Conservation (phyloP, 1,140 invertebrate species). For the Vollenhovia emeryi region DNA sequence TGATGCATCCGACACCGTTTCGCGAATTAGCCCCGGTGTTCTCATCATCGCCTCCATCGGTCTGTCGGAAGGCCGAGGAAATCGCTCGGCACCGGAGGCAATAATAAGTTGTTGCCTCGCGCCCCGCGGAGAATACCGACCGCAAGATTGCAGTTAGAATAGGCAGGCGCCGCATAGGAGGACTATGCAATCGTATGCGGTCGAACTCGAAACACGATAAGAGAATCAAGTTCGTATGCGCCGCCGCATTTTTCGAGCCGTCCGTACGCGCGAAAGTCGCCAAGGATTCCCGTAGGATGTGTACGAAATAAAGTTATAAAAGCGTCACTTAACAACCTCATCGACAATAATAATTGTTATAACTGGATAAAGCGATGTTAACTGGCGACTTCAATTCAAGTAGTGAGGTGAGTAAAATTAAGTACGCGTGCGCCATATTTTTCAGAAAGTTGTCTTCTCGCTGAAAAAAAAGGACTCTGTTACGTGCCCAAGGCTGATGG, state of each 20-base stretch:
- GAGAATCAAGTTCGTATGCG: neutral
- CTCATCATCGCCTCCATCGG: constrained; percentile 66
- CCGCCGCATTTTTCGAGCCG: neutral
- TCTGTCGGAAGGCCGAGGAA: constrained; percentile 38
- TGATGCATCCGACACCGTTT: constrained; percentile 72
- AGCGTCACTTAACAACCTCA: neutral
- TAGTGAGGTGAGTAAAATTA: neutral
- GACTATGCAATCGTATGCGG: neutral
- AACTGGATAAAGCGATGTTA: neutral
- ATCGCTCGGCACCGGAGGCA: constrained; percentile 54
- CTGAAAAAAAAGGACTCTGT: neutral
- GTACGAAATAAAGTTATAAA: neutral
- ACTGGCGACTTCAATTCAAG: neutral
- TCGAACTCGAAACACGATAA: constrained; percentile 10
- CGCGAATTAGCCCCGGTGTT: constrained; percentile 70
- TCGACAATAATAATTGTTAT: neutral
- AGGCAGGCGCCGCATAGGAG: neutral
- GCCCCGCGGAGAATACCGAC: constrained; percentile 34
- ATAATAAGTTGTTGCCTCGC: constrained; percentile 14
- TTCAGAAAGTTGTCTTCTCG: neutral
- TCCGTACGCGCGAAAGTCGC: neutral
- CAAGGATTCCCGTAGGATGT: neutral
- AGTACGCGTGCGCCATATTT: neutral
- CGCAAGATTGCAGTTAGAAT: constrained; percentile 46
- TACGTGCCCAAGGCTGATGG: neutral